Base-by-base conservation (phyloP, 2,888 invertebrate species). In the Rhagonycha lutea region DNA sequence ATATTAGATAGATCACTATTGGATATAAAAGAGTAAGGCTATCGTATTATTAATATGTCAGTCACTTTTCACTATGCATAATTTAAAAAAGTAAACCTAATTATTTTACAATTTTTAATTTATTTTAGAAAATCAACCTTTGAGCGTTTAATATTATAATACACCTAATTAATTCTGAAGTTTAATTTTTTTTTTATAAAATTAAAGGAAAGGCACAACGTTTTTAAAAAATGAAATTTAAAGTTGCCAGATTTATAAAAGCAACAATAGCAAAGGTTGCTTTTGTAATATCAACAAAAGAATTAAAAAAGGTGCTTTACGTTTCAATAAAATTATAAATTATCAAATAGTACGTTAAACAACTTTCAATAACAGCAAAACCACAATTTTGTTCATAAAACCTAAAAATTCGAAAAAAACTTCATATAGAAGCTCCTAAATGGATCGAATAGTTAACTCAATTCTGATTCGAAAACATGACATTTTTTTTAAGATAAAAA, bases 31-130 rank as follows among this genome's bases (percentile, higher is more conserved):
- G 72, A 67, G 70, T 67, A 67, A 68, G 70, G 69, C 61, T 77
- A 69, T 72, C 69, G 74, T 74, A 77, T 77, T 77, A 77, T 77
- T 77, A 77, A 77, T 74, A 74, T 70, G 77, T 74, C 77, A 77
- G 74, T 77, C 77, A 77, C 63, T 71, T 73, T 63, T 73, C 47
- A 47, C 47, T 47, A 47, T 47, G 47, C 70, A 18, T 28, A 67
- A 47, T 68, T 61, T 14, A 60, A 73, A 73, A 73, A 73, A 73
- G 61, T 73, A 76, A 73, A 71, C 69, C 61, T 71, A 73, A 76
- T 76, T 73, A 76, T 73, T 76, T 76, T 73, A 72, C 72, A 72
- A 75, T 72, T 75, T 72, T 75, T 72, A 75, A 75, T 75, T 72
- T 60, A 69, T 72, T 72, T 75, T 72, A 69, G 14, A 72, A 72